A percentile compares a stretch with the other conserved stretches of the same genome.
These are phyloP conservation scores for honey bee (Apis mellifera) DNA, from an alignment of 1,140 invertebrate species.

Conservation along the genomic window DNA sequence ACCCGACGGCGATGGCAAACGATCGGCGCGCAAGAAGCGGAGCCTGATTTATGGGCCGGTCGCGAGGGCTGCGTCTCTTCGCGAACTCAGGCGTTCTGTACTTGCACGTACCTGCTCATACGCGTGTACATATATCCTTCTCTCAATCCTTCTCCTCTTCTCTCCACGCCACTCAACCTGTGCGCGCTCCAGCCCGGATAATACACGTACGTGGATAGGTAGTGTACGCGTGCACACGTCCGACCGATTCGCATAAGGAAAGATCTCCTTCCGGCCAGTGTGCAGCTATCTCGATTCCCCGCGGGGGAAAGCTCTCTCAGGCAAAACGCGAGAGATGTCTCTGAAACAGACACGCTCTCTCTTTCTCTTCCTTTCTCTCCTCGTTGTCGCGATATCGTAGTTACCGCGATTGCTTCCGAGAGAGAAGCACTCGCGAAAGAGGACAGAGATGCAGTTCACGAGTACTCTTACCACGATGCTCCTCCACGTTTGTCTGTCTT, in stretches of 20 bases:
- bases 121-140: constrained; percentile 20
- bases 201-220: background rate
- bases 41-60: constrained; percentile 76
- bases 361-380: no score
- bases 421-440: background rate
- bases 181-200: background rate
- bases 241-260: constrained; percentile 48
- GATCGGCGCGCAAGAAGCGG: constrained; percentile 75
- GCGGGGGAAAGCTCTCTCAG: constrained; percentile 58
- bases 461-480: no score
- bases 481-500: background rate
- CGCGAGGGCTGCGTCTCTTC: constrained; percentile 69
- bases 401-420: constrained; percentile 25
- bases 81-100: constrained; percentile 65
- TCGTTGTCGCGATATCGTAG: constrained; percentile 25
- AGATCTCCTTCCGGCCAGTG: constrained; percentile 68
- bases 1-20: constrained; percentile 77
- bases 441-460: background rate
- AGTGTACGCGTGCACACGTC: constrained; percentile 20
- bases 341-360: background rate
- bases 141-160: constrained; percentile 34
- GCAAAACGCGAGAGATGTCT: constrained; percentile 19
- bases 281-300: constrained; percentile 50
- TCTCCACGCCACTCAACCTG: background rate
- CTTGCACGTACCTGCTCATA: constrained; percentile 8